Conservation (phyloP, 2,797 vertebrate species). For the Enteromius mattozi region DNA sequence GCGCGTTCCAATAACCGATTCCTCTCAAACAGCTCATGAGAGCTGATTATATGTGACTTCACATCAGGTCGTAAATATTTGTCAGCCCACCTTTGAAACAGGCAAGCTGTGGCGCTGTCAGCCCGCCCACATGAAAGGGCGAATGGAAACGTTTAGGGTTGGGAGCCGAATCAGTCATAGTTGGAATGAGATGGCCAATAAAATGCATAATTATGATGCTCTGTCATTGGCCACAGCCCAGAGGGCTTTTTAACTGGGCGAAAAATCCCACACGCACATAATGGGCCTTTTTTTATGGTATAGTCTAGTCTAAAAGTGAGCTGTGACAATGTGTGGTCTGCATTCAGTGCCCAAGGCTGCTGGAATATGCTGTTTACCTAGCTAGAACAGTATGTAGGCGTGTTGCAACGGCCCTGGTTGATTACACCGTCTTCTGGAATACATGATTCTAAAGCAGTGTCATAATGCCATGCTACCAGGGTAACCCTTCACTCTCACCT, state of each 20-base stretch:
- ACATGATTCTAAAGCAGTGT: constrained; percentile 65
- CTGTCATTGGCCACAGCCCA: constrained; percentile 80
- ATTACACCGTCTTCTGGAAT: constrained; percentile 55
- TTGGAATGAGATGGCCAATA: constrained; percentile 84
- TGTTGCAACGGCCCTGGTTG: constrained; percentile 57
- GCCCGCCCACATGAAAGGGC: constrained; percentile 81
- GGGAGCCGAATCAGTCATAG: constrained; percentile 81
- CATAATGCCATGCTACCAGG: constrained; percentile 59
- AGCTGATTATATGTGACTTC: constrained; percentile 79
- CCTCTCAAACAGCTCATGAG: constrained; percentile 73
- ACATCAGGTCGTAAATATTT: constrained; percentile 82
- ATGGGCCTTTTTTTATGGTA: constrained; percentile 75
- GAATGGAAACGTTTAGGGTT: constrained; percentile 82
- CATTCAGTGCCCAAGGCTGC: constrained; percentile 61
- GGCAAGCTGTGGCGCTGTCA: constrained; percentile 72
- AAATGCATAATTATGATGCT: constrained; percentile 83
- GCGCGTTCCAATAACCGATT: constrained; percentile 74
- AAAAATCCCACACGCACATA: constrained; percentile 80
- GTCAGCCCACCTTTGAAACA: constrained; percentile 82
- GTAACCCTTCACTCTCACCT: constrained; percentile 62
- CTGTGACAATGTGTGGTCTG: constrained; percentile 82
- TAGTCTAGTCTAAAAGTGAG: constrained; percentile 76
- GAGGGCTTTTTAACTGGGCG: constrained; percentile 68
- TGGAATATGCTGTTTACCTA: constrained; percentile 71
- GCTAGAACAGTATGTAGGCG: constrained; percentile 59